Base-by-base conservation (phyloP, 2,113 vertebrate genomes). In the Triplophysa dalaica region DNA sequence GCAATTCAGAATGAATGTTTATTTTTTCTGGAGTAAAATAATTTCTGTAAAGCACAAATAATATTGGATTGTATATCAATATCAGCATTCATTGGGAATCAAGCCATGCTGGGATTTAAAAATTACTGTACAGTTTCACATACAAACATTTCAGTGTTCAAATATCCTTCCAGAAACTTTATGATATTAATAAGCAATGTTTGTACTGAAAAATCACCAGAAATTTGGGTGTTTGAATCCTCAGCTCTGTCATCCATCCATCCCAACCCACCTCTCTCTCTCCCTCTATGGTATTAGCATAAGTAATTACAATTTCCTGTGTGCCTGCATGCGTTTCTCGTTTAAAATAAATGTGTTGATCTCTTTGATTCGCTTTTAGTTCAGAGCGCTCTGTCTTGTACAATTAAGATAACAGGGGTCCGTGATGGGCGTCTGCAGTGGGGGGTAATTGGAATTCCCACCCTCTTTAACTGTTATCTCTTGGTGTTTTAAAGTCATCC, bases 231-330 rank as follows among this genome's bases (percentile, higher is more conserved):
- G 8, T 48, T 48, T 48, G 3, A 52, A 52, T 4, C 80, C 68
- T 60, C 60, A 81, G 74, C 52, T 81, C 74, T 54, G 76, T 75
- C 66, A 79, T 7, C 48, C 69, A 68, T 17, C 19, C 43, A 75
- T 56, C 82, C 64, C 60, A 45, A 56, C 70, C 72, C 66, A 73
- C 84, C 26, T 48, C 72, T 74, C 80, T 80, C 79, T 84, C 84
- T 83, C 80, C 87, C 87, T 68, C 82, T 52, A 19, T 69, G 1
- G 38, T 85, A 91, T 91, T 92, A 91, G 87, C 90, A 92, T 90
- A 91, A 92, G 90, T 90, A 92, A 92, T 91, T 91, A 90, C 85
- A 88, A 86, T 90, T 86, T 90, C 86, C 83, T 86, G 82, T 89
- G 87, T 88, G 86, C 78, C 82, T 68, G 81, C 85, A 83, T 85